Evolutionary conservation across 1,140 invertebrate species (phyloP).

Genomic region (Drosophila nebulosa): DNA sequence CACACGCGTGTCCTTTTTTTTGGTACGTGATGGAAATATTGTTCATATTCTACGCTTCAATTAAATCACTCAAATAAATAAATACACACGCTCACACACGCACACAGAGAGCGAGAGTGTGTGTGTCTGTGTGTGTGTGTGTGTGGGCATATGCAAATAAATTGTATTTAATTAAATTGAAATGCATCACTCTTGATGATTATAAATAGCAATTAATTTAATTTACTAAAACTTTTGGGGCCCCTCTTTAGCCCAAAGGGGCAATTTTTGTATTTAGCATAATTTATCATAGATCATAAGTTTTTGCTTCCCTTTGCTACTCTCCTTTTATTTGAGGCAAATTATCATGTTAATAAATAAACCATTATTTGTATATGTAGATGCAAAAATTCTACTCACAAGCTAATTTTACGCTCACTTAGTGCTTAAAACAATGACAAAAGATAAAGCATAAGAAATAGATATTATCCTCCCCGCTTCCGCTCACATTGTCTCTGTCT

Average conservation of each 20-base stretch:
- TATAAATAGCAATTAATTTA: conserved; percentile 15
- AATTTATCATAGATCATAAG: conserved; percentile 38
- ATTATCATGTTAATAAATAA: conserved; percentile 56
- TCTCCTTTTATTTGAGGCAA: too few species aligned
- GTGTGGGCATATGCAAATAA: conserved; percentile 52
- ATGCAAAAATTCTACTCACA: conserved; percentile 51
- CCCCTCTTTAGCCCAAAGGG: too few species aligned
- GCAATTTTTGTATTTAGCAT: conserved; percentile 6
- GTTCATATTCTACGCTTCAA: conserved; percentile 2
- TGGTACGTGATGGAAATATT: conserved; percentile 6
- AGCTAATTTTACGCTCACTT: conserved; percentile 71
- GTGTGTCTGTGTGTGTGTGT: conserved; percentile 3
- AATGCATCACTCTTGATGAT: conserved; percentile 15
- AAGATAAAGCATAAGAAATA: conserved; percentile 3
- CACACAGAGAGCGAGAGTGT: too few species aligned
- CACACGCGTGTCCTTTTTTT: conserved; percentile 10
- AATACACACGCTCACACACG: background rate
- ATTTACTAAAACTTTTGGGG: background rate
- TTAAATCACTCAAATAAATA: background rate
- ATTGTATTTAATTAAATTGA: conserved; percentile 62
- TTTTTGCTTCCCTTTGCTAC: background rate
- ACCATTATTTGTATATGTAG: conserved; percentile 61
- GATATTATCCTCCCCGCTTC: background rate
- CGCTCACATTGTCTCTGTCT: background rate
- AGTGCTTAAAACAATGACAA: conserved; percentile 63